Evolutionary conservation across 2,888 invertebrate genomes (phyloP), one percentile per base, ranked within the genome.

Genomic region (Abscondita cerata): DNA sequence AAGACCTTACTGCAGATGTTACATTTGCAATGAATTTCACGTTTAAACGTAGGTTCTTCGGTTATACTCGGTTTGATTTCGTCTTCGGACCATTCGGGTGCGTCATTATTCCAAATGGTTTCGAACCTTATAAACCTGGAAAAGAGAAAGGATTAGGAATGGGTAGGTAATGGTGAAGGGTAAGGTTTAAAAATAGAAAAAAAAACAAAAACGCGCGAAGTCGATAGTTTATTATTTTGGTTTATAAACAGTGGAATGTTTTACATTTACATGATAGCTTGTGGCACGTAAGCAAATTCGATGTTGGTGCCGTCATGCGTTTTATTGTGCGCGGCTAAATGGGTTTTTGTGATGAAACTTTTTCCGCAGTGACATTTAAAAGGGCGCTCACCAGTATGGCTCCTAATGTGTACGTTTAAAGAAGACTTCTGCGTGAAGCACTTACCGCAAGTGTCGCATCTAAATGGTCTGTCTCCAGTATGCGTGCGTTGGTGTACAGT

Each of bases 341-440:
- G 69, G 52, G 71, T 72, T 44, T 72, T 72, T 11, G 73, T 74
- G n/a, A 73, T 71, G 60, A 76, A 77, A 16, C 65, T 69, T 56
- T 72, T 72, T 9, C 66, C 67, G 53, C 77, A 77, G 16, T 65
- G 66, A 50, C 77, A 87, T 0, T 82, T 77, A 66, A 83, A 84
- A 11, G 85, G 79, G 40, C 81, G 77, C 66, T 85, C 85, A 11
- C 85, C 73, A 9, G 73, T 76, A 63, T 70, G 73, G 13, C 68
- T 70, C 81, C 1, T 72, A 18, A 78, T 79, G 66, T 85, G 85
- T 1, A 82, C 78, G 4, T 82, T 83, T 52, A 86, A 69, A 0
- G 85, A 84, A 51, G 83, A 83, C 60, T 82, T 81, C 63, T 86
- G 82, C 20, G 85, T 84, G 69, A 86, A 86, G 0, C 83, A 75